phyloP scores from a whole-genome alignment of 2,113 vertebrate species.

The Scopus umbretta region DNA sequence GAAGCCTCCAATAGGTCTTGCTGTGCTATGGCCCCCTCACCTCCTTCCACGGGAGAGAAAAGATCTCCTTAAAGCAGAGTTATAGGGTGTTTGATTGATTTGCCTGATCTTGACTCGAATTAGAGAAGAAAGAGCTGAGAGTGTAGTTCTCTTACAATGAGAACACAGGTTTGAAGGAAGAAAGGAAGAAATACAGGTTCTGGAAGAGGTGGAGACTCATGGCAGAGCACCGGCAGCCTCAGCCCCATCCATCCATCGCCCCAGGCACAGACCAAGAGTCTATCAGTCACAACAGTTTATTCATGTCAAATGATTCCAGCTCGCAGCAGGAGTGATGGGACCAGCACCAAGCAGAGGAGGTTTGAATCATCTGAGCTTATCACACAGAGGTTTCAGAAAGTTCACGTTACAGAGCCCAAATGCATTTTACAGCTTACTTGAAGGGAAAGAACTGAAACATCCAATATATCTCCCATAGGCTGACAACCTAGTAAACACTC shows the following conservation, averaged over 20 bases:
- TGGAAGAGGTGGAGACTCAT: not conserved
- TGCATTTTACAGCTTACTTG: constrained; percentile 47
- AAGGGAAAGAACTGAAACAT: constrained; percentile 46
- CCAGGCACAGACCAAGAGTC: not conserved
- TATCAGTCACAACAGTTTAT: not conserved
- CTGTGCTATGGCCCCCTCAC: not conserved
- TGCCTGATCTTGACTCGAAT: not conserved
- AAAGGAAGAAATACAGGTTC: not conserved
- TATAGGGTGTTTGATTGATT: not conserved
- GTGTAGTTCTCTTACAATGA: not conserved
- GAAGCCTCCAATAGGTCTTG: not conserved
- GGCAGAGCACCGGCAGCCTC: not conserved
- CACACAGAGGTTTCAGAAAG: constrained; percentile 26
- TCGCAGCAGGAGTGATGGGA: not conserved
- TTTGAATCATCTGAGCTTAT: constrained; percentile 25
- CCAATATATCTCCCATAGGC: constrained; percentile 39
- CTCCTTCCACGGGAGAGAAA: not conserved
- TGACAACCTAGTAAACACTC: constrained; percentile 61
- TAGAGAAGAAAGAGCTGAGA: not conserved
- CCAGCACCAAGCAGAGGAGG: not conserved
- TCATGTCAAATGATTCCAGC: not conserved
- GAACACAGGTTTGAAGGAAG: not conserved
- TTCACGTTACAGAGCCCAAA: not conserved
- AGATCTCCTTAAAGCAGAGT: not conserved
- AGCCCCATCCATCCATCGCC: not conserved